These are phyloP conservation scores for Pollenia amentaria DNA, from an alignment of 2,888 invertebrate genomes.

Conservation along the genomic window DNA sequence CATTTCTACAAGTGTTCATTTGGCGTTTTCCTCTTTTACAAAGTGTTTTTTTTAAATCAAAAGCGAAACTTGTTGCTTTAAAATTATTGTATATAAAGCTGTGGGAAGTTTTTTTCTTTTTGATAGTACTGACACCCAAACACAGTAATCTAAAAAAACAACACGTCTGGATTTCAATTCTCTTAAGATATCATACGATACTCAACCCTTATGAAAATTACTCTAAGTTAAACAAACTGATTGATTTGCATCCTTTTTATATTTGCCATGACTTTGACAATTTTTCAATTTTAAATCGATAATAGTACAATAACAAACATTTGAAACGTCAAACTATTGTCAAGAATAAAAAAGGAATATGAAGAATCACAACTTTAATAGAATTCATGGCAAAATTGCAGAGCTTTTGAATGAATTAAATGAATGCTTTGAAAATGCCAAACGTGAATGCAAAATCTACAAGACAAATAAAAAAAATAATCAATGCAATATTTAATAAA, in stretches of 20 bases:
- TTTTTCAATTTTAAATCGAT: conserved; percentile 22
- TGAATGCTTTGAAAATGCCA: conserved; percentile 44
- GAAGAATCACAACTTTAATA: conserved; percentile 36
- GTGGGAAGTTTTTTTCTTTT: conserved; percentile 52
- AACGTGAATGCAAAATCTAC: conserved; percentile 12
- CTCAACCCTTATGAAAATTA: neutral
- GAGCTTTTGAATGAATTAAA: conserved; percentile 5
- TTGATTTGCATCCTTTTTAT: neutral
- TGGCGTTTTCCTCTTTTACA: conserved; percentile 36
- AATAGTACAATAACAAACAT: conserved; percentile 40
- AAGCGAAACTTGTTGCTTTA: conserved; percentile 67
- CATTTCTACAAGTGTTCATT: conserved; percentile 45
- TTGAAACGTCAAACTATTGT: conserved; percentile 62
- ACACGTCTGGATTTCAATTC: conserved; percentile 42
- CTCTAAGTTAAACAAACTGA: conserved; percentile 26
- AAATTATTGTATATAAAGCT: neutral
- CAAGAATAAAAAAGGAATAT: conserved; percentile 7
- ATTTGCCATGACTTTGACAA: neutral
- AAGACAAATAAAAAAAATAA: neutral
- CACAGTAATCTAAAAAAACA: conserved; percentile 23
- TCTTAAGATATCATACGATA: neutral
- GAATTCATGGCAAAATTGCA: conserved; percentile 55
- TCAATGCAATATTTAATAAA: conserved; percentile 63
- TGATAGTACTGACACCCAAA: conserved; percentile 59
- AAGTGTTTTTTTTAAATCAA: conserved; percentile 14